Evolutionary conservation across 2,113 vertebrate genomes (phyloP), one percentile per base, ranked within the genome.

Genomic region (Tamias sibiricus): DNA sequence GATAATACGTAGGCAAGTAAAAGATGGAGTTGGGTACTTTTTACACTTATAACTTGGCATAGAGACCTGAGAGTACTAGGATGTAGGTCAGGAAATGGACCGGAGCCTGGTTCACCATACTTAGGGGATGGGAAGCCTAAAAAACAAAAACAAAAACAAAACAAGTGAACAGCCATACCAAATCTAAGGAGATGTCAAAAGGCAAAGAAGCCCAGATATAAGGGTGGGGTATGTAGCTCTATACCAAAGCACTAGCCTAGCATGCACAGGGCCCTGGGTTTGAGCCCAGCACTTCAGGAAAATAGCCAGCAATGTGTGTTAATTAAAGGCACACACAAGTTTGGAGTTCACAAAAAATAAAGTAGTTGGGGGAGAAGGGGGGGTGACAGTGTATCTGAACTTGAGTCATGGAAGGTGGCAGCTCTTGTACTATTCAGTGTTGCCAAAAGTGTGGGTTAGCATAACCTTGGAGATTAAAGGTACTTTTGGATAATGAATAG

Each of bases 351-450:
- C 59, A 83, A 57, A 85, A 97, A 87, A 26, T n/a, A 91, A 92
- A 93, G 47, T 0, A 6, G 14, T 42, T 22, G 47, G 69, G 24
- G 84, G 28, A 87, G 68, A 83, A 26, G 49, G 42, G 30, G 49
- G 42, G 30, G 64, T 26, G 8, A 88, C 47, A 94, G 57, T 71
- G 49, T 92, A 83, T 74, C 28, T 72, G 30, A 94, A 90, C 40
- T 10, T 54, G 7, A 83, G 47, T 74, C 37, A 66, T 37, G 54
- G n/a, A 74, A 76, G 6, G 19, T 87, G 14, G 64, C 26, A 71
- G 85, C 19, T 83, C 94, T 94, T 62, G 30, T 69, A 42, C 28
- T 80, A 37, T 52, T 94, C 81, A 87, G 26, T 87, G 95, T 87
- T 81, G 44, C 44, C 57, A 66, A 8, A 20, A 59, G 32, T 19